Conservation (phyloP, 2,888 invertebrate genomes). For the Synanthedon formicaeformis region DNA sequence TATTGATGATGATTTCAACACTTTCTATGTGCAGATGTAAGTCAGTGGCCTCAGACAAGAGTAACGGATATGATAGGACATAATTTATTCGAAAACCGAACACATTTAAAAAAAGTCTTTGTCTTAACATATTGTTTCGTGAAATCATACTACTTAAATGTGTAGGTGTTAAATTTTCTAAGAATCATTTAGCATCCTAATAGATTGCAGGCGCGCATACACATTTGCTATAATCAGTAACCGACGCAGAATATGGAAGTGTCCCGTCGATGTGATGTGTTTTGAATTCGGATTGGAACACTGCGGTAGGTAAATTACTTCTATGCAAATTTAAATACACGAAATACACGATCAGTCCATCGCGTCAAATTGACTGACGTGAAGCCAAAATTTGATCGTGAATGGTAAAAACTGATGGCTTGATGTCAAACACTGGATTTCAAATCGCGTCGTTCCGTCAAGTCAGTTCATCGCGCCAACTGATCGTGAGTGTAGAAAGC, state of each 20-base stretch:
- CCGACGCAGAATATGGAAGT: conserved; percentile 19
- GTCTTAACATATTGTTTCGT: neutral
- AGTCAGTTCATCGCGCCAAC: too few species aligned
- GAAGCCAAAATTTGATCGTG: too few species aligned
- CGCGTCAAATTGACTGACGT: too few species aligned
- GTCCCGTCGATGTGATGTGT: conserved; percentile 14
- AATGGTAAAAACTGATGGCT: too few species aligned
- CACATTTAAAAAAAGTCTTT: neutral
- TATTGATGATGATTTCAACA: too few species aligned
- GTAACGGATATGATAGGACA: neutral
- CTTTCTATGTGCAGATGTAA: too few species aligned
- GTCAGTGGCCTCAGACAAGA: too few species aligned
- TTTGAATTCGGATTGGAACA: conserved; percentile 21
- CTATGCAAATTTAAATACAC: too few species aligned
- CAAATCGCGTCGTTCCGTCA: too few species aligned
- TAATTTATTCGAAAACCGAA: neutral
- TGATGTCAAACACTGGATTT: too few species aligned
- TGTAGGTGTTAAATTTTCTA: conserved; percentile 33
- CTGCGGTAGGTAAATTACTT: conserved; percentile 4
- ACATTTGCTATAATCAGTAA: conserved; percentile 28
- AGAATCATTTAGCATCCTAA: conserved; percentile 51
- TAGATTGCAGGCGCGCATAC: conserved; percentile 29
- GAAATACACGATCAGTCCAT: too few species aligned
- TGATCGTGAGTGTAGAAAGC: too few species aligned
- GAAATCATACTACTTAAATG: neutral